Evolutionary conservation across 2,888 invertebrate genomes (phyloP).

Genomic region (Agrotis segetum): DNA sequence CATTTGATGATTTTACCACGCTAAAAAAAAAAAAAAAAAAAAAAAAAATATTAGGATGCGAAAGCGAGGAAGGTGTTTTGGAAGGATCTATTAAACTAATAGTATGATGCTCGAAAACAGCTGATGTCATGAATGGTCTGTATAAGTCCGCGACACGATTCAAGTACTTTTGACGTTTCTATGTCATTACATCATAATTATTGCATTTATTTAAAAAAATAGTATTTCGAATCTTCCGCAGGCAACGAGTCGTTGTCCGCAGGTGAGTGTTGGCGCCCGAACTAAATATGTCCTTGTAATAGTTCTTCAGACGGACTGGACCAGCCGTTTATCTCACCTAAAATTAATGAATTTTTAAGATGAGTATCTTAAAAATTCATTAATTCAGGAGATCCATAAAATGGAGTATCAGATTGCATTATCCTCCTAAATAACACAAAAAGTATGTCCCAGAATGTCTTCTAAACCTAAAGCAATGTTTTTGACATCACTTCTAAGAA

Average conservation of each 20-base stretch:
- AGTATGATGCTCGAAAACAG: not conserved
- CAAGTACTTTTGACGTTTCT: too few relatives aligned
- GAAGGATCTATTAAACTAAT: not conserved
- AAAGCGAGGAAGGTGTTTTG: not conserved
- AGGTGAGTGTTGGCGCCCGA: too few relatives aligned
- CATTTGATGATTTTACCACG: too few relatives aligned
- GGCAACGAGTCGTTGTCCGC: too few relatives aligned
- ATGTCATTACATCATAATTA: too few relatives aligned
- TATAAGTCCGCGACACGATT: too few relatives aligned
- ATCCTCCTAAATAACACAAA: not conserved
- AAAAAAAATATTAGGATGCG: not conserved
- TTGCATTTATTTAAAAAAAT: too few relatives aligned
- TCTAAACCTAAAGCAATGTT: conserved; percentile 11
- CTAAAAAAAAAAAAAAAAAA: too few relatives aligned
- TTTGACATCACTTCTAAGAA: conserved; percentile 37
- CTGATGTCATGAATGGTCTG: too few relatives aligned
- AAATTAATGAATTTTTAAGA: not conserved
- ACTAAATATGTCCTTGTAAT: not conserved
- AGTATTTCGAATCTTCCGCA: too few relatives aligned
- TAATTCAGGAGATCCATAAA: not conserved
- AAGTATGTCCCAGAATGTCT: conserved; percentile 16
- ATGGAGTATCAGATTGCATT: too few relatives aligned
- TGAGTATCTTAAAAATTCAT: too few relatives aligned
- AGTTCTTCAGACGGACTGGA: not conserved
- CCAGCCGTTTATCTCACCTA: not conserved